Percentiles rank a stretch among this genome's conserved stretches.
phyloP scores from a whole-genome alignment of 2,888 invertebrate genomes.

The Acronicta leporina region DNA sequence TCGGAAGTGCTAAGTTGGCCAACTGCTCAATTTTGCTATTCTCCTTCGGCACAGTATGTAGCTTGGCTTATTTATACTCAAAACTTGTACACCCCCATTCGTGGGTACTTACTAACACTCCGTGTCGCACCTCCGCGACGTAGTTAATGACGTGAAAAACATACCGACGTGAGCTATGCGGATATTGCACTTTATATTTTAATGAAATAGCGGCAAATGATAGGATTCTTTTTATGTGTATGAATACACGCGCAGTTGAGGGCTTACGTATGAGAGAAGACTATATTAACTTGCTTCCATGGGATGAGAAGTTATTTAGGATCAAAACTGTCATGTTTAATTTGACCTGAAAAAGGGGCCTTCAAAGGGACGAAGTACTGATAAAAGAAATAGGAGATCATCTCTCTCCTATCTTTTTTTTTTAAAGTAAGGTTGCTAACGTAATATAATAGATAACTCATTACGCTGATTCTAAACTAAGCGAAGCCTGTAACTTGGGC shows the following conservation, averaged over 20 bases:
- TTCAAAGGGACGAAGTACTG: slow-evolving; percentile 2
- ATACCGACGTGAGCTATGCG: slow-evolving; percentile 1
- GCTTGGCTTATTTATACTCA: background rate
- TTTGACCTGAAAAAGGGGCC: slow-evolving; percentile 4
- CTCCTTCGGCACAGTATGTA: background rate
- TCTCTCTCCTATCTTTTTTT: too few relatives aligned
- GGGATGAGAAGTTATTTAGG: background rate
- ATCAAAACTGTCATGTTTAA: slow-evolving; percentile 10
- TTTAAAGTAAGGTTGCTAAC: too few relatives aligned
- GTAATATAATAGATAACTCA: too few relatives aligned
- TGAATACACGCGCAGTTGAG: background rate
- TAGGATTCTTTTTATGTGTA: background rate
- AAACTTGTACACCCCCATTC: background rate
- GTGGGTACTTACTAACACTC: background rate
- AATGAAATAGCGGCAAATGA: background rate
- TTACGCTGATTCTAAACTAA: background rate
- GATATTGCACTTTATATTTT: slow-evolving; percentile 3
- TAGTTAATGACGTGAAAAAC: slow-evolving; percentile 28
- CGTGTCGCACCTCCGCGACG: slow-evolving; percentile 4
- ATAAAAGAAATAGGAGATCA: too few relatives aligned
- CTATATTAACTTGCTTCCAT: background rate
- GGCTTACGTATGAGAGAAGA: background rate
- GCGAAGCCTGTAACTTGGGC: too few relatives aligned
- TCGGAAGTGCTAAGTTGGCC: background rate
- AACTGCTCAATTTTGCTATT: background rate